These are phyloP conservation scores for Lobophora halterata DNA, from an alignment of 2,888 invertebrate genomes.

Conservation along the genomic window DNA sequence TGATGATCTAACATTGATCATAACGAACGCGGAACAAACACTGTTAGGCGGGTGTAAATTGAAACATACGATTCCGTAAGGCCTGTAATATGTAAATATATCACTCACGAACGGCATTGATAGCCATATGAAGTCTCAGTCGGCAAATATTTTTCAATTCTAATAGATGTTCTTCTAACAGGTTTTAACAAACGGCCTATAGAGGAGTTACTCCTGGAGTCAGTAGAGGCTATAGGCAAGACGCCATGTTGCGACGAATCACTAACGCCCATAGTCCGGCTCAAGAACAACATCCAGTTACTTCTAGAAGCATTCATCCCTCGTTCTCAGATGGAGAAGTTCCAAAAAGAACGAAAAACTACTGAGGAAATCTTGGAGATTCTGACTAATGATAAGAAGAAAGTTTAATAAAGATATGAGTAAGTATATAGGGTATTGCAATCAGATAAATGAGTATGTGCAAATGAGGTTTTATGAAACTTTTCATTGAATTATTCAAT, in stretches of 20 bases:
- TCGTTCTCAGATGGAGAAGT: slow-evolving; percentile 87
- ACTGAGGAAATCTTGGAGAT: slow-evolving; percentile 90
- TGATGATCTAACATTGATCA: slow-evolving; percentile 7
- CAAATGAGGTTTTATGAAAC: too few relatives aligned
- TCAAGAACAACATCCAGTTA: slow-evolving; percentile 88
- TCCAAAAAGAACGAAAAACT: slow-evolving; percentile 86
- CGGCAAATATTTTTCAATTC: not conserved
- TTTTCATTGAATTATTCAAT: too few relatives aligned
- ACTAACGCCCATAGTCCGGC: slow-evolving; percentile 81
- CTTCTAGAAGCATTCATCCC: slow-evolving; percentile 92
- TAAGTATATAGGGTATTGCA: slow-evolving; percentile 2
- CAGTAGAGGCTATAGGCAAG: slow-evolving; percentile 87
- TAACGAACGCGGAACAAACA: slow-evolving; percentile 6
- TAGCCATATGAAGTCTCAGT: not conserved
- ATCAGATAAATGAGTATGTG: slow-evolving; percentile 7
- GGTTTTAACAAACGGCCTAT: slow-evolving; percentile 86
- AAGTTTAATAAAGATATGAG: slow-evolving; percentile 15
- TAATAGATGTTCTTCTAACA: slow-evolving; percentile 42
- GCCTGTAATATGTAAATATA: slow-evolving; percentile 4
- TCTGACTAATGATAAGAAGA: slow-evolving; percentile 77
- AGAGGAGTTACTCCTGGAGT: slow-evolving; percentile 90
- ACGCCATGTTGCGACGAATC: slow-evolving; percentile 81
- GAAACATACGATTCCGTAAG: not conserved
- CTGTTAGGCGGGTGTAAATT: slow-evolving; percentile 11
- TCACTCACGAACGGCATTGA: too few relatives aligned